These are phyloP conservation scores for Phyllotis vaccarum DNA, from an alignment of 2,797 vertebrate species.

Conservation along the genomic window DNA sequence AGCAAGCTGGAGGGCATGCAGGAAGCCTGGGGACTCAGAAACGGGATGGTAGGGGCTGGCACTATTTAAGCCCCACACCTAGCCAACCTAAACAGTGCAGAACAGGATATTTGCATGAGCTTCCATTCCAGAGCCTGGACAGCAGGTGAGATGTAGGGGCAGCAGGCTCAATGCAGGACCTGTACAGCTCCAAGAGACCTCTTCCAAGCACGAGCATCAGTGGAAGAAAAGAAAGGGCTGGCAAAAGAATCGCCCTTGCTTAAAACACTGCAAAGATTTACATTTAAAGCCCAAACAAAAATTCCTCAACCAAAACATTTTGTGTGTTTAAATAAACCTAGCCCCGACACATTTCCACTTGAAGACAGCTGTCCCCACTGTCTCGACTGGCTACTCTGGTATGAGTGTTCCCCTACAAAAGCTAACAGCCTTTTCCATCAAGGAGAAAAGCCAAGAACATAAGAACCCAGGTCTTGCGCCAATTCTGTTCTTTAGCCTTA, in stretches of 20 bases:
- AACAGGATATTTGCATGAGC: conserved; percentile 7
- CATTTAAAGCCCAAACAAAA: conserved; percentile 82
- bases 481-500: conserved; percentile 86
- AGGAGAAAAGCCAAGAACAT: conserved; percentile 80
- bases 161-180: conserved; percentile 71
- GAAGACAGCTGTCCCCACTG: conserved; percentile 70
- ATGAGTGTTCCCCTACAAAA: conserved; percentile 74
- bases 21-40: conserved; percentile 16
- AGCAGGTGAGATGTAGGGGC: conserved; percentile 37
- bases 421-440: conserved; percentile 82
- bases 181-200: conserved; percentile 69
- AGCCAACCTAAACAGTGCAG: not conserved
- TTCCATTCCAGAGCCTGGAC: conserved; percentile 53
- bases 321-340: conserved; percentile 85
- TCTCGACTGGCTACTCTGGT: conserved; percentile 78
- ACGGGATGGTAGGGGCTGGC: not conserved
- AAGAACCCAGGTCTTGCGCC: conserved; percentile 80
- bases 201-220: conserved; percentile 63
- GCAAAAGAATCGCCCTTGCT: conserved; percentile 80
- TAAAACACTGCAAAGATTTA: conserved; percentile 82
- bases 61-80: not conserved
- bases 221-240: conserved; percentile 63
- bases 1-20: not conserved
- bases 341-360: conserved; percentile 83
- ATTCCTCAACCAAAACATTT: conserved; percentile 85